Conservation (phyloP, 35 echinoderm and acorn worm genomes). For the Chiridota heheva region DNA sequence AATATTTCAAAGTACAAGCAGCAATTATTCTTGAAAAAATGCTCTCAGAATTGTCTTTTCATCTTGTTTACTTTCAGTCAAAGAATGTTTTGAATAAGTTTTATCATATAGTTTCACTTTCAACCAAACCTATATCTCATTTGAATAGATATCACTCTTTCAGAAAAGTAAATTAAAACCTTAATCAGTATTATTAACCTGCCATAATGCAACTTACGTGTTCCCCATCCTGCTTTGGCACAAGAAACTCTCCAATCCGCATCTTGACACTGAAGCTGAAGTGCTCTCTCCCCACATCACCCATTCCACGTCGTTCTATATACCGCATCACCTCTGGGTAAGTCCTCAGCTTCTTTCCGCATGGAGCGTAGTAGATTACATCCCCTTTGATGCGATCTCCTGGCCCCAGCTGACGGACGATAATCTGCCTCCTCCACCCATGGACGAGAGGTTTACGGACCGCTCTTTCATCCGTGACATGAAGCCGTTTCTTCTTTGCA, state of each 20-base stretch:
- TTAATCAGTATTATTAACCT: too few relatives aligned
- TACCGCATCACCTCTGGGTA: conserved; percentile 97
- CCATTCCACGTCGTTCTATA: conserved; percentile 76
- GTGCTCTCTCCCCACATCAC: conserved; percentile 69
- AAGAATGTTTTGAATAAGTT: too few relatives aligned
- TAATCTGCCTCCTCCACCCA: conserved; percentile 87
- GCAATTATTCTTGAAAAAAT: too few relatives aligned
- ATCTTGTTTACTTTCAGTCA: too few relatives aligned
- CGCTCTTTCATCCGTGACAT: conserved; percentile 83
- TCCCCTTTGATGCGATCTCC: conserved; percentile 94
- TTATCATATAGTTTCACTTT: too few relatives aligned
- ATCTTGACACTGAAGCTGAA: conserved; percentile 99
- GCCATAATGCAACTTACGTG: conserved; percentile 38
- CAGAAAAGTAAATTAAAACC: too few relatives aligned
- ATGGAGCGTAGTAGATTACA: conserved; percentile 96
- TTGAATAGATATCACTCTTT: too few relatives aligned
- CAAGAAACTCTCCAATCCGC: conserved; percentile 89
- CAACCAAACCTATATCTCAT: too few relatives aligned
- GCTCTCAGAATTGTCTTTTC: too few relatives aligned
- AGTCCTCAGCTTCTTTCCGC: conserved; percentile 92
- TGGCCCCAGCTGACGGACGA: conserved; percentile 92
- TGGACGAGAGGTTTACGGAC: conserved; percentile 68
- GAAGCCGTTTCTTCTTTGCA: conserved; percentile 79
- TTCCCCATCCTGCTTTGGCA: conserved; percentile 91
- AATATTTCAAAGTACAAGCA: too few relatives aligned